Evolutionary conservation across 2,888 invertebrate species (phyloP).

Genomic region (Pristionchus mayeri): DNA sequence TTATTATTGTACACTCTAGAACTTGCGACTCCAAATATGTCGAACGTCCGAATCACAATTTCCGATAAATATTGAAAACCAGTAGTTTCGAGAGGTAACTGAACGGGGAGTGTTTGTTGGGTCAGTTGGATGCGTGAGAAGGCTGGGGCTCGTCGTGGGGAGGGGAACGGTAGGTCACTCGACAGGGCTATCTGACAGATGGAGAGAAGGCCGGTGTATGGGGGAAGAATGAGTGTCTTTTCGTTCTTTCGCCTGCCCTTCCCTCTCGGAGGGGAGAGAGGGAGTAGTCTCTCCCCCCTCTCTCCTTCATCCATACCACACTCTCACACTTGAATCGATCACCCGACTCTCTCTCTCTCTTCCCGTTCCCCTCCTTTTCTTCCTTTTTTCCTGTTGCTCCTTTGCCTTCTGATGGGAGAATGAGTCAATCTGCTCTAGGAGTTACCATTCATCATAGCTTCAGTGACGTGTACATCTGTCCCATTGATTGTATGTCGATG

Average conservation of each 20-base stretch:
- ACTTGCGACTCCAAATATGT: no score
- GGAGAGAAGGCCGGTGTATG: background rate
- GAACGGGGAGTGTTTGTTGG: background rate
- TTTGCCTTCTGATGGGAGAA: background rate
- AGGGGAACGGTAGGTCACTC: slow-evolving; percentile 4
- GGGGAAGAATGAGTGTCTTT: slow-evolving; percentile 25
- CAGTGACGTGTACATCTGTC: slow-evolving; percentile 4
- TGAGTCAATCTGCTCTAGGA: background rate
- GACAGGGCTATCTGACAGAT: background rate
- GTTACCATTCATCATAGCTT: no score
- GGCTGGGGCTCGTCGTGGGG: background rate
- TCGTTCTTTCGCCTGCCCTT: background rate
- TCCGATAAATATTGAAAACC: no score
- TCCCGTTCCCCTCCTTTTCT: slow-evolving; percentile 41
- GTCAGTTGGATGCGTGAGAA: background rate
- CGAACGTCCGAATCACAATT: no score
- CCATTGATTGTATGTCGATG: background rate
- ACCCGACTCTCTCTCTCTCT: slow-evolving; percentile 21
- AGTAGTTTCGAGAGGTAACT: background rate
- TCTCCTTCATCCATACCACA: slow-evolving; percentile 17
- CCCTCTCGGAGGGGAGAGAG: background rate
- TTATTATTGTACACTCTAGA: no score
- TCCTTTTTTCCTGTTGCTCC: slow-evolving; percentile 44
- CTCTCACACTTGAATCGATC: slow-evolving; percentile 49
- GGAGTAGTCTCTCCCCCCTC: background rate